Conservation (phyloP, 2,113 vertebrate species). For the Acrocephalus kingi region DNA sequence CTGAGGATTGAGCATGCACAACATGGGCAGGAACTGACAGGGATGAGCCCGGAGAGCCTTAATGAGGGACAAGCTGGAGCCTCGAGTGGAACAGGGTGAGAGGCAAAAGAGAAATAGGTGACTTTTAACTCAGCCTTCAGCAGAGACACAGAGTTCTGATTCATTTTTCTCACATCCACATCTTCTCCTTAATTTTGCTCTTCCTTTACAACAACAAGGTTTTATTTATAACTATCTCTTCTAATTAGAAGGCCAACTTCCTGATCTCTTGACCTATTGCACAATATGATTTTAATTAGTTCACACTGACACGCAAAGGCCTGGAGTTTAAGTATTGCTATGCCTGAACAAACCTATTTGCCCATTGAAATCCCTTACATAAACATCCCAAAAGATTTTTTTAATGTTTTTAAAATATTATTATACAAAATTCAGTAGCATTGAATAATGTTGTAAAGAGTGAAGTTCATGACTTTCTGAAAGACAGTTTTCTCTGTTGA, state of each 20-base stretch:
- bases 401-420: neutral
- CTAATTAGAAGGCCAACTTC: constrained; percentile 56
- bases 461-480: neutral
- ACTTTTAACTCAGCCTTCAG: neutral
- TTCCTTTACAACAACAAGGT: neutral
- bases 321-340: constrained; percentile 16
- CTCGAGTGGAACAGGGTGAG: fast-evolving
- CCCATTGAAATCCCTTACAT: neutral
- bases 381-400: neutral
- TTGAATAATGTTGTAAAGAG: neutral
- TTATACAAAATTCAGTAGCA: neutral
- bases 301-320: neutral
- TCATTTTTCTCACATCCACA: neutral
- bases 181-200: neutral
- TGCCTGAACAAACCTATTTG: constrained; percentile 30
- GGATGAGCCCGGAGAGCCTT: neutral
- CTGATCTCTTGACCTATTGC: constrained; percentile 62
- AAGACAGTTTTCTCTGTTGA: neutral
- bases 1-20: neutral
- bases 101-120: neutral
- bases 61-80: neutral
- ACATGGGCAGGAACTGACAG: neutral
- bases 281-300: constrained; percentile 67
- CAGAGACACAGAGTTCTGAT: neutral
- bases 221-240: neutral